Base-by-base conservation (phyloP, 2,797 vertebrate species). In the Valencia hispanica region DNA sequence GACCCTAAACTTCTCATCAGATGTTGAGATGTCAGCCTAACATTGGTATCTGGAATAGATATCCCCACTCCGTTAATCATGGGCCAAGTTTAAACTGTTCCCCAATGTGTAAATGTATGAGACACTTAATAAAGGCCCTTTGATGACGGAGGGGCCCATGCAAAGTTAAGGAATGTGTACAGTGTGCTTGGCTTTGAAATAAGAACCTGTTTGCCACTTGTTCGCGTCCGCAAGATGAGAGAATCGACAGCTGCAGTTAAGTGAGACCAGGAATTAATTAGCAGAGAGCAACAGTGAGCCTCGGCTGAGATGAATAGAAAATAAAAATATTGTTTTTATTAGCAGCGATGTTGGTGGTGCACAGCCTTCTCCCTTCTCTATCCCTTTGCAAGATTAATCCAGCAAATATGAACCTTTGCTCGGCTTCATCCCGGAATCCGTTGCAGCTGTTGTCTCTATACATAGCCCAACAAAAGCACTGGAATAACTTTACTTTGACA, bases 141-240 rank as follows among this genome's bases (percentile, higher is more conserved):
- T 95, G 94, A 95, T 95, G 94, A 94, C 85, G 88, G 77, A 87
- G 85, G 87, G 91, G 89, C 91, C 88, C 85, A 73, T 84, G 91
- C 84, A 50, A 88, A 92, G 92, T 92, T 77, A 81, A 84, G 86
- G 94, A 95, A 95, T 95, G 92, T 79, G 80, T 90, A 85, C 91
- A 89, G 85, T 91, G 79, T 89, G 87, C 75, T 20, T 74, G 75
- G 82, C 94, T 95, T 95, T 95, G 93, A 95, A 95, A 94, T 89
- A 89, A 91, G 93, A 95, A 95, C 94, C 94, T 94, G 94, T 93
- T 94, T 74, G 87, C 94, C 95, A 95, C 94, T 95, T 94, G 94
- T 95, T 93, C 72, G 36, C 78, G 80, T 93, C 86, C 91, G 90
- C 70, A 36, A 93, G 92, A 94, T 92, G 92, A 92, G 88, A 93